phyloP scores from a whole-genome alignment of 2,888 invertebrate species.

The Nyleta sp. region DNA sequence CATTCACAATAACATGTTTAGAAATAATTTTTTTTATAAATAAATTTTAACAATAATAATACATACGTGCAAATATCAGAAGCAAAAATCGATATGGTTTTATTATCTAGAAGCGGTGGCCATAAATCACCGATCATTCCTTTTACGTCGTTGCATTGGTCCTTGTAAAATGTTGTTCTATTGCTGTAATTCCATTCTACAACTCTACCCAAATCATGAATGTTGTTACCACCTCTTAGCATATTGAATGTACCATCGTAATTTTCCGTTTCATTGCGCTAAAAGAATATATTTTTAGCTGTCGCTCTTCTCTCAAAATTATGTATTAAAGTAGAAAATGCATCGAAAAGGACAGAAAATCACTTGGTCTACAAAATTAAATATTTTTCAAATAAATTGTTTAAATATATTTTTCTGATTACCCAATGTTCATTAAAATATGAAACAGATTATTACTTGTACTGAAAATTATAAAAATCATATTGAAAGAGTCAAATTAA shows the following conservation, averaged over 20 bases:
- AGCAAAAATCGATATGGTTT: slow-evolving; percentile 87
- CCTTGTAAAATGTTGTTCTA: slow-evolving; percentile 84
- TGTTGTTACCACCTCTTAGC: slow-evolving; percentile 87
- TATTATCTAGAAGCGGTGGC: slow-evolving; percentile 86
- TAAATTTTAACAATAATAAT: slow-evolving; percentile 4
- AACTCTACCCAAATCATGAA: slow-evolving; percentile 87
- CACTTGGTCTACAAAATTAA: no score
- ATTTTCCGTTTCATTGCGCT: slow-evolving; percentile 89
- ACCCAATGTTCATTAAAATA: no score
- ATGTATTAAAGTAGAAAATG: no score
- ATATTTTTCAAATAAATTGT: no score
- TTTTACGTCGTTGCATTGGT: slow-evolving; percentile 87
- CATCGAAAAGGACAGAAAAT: no score
- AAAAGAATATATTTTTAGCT: slow-evolving; percentile 69
- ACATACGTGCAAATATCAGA: slow-evolving; percentile 91
- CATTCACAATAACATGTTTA: no score
- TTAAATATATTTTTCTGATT: no score
- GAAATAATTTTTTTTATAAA: slow-evolving; percentile 20
- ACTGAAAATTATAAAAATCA: no score
- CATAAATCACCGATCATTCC: slow-evolving; percentile 92
- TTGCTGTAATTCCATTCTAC: slow-evolving; percentile 87
- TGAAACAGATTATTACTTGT: no score
- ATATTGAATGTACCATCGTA: slow-evolving; percentile 92
- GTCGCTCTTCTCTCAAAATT: no score
- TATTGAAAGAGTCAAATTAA: no score